Percentiles rank a stretch among this genome's conserved stretches.
These are phyloP conservation scores for Tiliacea citrago DNA, from an alignment of 2,888 invertebrate genomes.

Conservation along the genomic window DNA sequence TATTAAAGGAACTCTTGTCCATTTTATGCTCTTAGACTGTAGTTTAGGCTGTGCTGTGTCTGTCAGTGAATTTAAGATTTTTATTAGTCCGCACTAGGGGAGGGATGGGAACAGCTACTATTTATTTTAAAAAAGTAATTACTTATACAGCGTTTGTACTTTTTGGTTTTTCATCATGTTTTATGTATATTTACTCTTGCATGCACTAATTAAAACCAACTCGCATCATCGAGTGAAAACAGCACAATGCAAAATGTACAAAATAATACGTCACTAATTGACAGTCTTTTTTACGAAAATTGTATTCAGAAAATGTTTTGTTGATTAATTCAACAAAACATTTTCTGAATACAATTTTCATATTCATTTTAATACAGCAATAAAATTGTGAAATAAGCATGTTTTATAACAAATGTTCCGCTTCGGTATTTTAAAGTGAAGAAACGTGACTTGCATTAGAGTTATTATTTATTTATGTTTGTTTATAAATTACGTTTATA, in stretches of 20 bases:
- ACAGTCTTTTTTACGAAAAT: background rate
- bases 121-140: background rate
- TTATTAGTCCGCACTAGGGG: background rate
- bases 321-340: slow-evolving; percentile 8
- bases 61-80: too few relatives aligned
- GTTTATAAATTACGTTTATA: slow-evolving; percentile 25
- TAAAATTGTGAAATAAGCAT: slow-evolving; percentile 9
- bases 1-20: background rate
- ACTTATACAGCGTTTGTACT: background rate
- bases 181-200: background rate
- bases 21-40: too few relatives aligned
- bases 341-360: background rate
- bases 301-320: too few relatives aligned
- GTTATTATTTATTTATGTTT: slow-evolving; percentile 26
- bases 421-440: slow-evolving; percentile 11
- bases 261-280: slow-evolving; percentile 14
- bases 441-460: slow-evolving; percentile 18
- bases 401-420: slow-evolving; percentile 6
- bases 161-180: background rate
- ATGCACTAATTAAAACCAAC: slow-evolving; percentile 16
- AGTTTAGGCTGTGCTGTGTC: too few relatives aligned
- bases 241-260: background rate
- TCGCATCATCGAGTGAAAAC: slow-evolving; percentile 20
- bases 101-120: background rate
- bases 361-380: slow-evolving; percentile 6